A percentile compares a stretch with the other conserved stretches of the same genome.
Evolutionary conservation across 2,113 vertebrate species (phyloP).

Genomic region (Tyrannus savana): DNA sequence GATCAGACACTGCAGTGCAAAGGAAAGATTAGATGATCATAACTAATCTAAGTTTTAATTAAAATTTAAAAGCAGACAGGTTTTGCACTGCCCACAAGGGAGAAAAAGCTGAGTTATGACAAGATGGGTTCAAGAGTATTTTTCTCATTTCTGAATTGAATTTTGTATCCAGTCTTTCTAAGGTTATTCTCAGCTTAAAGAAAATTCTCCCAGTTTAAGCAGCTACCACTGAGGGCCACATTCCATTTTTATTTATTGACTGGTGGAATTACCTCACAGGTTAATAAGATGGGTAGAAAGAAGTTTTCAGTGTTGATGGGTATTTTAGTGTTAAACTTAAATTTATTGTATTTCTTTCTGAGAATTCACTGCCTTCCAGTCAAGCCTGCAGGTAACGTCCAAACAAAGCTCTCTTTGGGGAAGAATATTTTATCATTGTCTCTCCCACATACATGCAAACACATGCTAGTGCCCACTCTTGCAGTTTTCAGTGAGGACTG

Average conservation of each 20-base stretch:
- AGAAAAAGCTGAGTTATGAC: background rate
- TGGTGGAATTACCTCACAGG: background rate
- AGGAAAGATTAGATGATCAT: slow-evolving; percentile 55
- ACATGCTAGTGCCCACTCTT: background rate
- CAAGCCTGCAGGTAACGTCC: background rate
- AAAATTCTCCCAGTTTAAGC: background rate
- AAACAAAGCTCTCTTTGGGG: background rate
- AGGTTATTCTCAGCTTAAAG: background rate
- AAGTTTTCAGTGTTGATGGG: background rate
- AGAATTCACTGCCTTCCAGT: background rate
- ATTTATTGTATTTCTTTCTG: background rate
- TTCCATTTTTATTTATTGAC: slow-evolving; percentile 7
- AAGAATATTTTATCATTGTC: background rate
- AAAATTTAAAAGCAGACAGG: slow-evolving; percentile 52
- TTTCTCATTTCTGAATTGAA: slow-evolving; percentile 22
- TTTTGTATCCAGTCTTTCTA: background rate
- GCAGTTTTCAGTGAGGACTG: background rate
- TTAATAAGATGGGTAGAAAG: background rate
- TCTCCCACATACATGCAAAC: background rate
- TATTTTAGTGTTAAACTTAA: background rate
- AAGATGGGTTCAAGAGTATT: background rate
- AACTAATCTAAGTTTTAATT: slow-evolving; percentile 67
- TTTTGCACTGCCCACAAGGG: slow-evolving; percentile 22
- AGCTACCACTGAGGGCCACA: background rate
- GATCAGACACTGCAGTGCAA: slow-evolving; percentile 39